Conservation (phyloP, 2,888 invertebrate genomes). For the Pristionchus exspectatus region DNA sequence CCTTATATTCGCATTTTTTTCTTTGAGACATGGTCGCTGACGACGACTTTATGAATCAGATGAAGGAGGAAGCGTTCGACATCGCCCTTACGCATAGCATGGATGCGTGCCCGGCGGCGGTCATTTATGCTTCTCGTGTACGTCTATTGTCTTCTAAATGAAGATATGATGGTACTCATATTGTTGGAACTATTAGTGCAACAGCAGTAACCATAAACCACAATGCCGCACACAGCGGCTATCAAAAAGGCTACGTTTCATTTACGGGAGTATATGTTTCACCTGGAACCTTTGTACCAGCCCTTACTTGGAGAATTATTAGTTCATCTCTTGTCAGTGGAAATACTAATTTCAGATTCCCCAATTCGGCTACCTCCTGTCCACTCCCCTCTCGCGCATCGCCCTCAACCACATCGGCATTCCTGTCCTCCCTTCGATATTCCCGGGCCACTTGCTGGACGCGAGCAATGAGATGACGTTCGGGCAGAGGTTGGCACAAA, state of each 20-base stretch:
- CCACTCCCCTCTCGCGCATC: not conserved
- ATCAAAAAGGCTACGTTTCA: too few relatives aligned
- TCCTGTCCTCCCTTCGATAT: not conserved
- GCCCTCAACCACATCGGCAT: not conserved
- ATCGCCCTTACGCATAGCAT: not conserved
- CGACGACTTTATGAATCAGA: not conserved
- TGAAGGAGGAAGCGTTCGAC: not conserved
- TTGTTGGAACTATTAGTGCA: too few relatives aligned
- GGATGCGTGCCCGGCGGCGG: not conserved
- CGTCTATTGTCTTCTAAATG: not conserved
- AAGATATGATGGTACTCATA: too few relatives aligned
- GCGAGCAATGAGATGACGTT: slow-evolving; percentile 18
- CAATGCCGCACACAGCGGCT: too few relatives aligned
- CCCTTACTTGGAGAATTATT: not conserved
- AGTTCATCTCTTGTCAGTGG: not conserved
- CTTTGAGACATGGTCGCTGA: slow-evolving; percentile 13
- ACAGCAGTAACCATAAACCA: too few relatives aligned
- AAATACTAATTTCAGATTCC: not conserved
- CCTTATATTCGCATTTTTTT: too few relatives aligned
- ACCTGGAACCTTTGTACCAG: too few relatives aligned
- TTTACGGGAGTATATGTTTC: too few relatives aligned
- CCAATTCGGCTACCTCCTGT: not conserved
- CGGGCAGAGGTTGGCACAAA: not conserved
- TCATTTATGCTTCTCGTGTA: slow-evolving; percentile 4
- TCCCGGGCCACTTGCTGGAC: not conserved